These are phyloP conservation scores for Rhynchotus rufescens DNA, from an alignment of 2,797 vertebrate genomes.

Conservation along the genomic window DNA sequence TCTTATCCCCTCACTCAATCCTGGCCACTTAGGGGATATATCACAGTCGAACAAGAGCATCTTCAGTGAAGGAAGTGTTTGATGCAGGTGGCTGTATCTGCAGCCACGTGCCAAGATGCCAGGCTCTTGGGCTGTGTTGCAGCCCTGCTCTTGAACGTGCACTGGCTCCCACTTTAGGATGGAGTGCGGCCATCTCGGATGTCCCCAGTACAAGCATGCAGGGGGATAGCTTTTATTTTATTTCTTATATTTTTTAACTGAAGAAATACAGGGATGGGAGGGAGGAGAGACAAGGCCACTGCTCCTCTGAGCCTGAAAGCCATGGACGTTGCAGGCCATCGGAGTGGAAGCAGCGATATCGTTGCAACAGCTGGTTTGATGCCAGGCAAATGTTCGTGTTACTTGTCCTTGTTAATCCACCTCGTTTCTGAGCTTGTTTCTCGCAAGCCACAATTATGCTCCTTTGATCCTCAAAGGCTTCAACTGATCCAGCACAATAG, in stretches of 20 bases:
- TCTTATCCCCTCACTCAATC: background rate
- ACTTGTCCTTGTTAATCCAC: background rate
- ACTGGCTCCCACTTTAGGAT: background rate
- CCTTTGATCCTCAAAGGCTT: background rate
- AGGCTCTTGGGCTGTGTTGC: background rate
- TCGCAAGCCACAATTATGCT: background rate
- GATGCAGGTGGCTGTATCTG: background rate
- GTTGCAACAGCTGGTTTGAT: background rate
- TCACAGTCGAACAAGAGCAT: background rate
- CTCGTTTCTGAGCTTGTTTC: background rate
- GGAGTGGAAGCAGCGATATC: background rate
- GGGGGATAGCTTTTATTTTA: too few species aligned
- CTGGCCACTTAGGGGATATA: background rate
- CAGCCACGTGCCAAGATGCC: background rate
- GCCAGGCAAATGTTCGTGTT: background rate
- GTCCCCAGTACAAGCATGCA: background rate
- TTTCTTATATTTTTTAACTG: background rate
- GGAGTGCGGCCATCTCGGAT: background rate
- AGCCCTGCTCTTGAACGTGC: background rate
- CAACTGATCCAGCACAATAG: background rate
- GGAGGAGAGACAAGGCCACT: background rate
- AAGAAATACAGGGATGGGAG: too few species aligned
- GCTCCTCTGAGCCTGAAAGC: background rate
- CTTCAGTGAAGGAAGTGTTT: background rate
- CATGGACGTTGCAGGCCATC: background rate